Evolutionary conservation across 2,888 invertebrate species (phyloP).

Genomic region (Plutella xylostella): DNA sequence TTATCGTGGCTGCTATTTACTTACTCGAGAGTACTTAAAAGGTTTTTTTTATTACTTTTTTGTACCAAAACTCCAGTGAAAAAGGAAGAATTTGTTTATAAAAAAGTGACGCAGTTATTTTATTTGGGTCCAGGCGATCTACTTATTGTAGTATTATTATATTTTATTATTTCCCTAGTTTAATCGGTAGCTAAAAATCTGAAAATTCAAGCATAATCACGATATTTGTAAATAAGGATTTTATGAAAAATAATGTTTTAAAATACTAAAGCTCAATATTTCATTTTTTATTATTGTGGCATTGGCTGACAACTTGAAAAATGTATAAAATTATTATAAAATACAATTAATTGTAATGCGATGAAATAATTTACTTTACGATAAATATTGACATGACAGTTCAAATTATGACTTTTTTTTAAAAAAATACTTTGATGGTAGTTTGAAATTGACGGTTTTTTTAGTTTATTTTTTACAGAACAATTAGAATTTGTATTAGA

Average conservation of each 20-base stretch:
- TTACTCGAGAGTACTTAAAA: slow-evolving; percentile 43
- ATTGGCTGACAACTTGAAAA: neutral
- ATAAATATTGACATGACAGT: neutral
- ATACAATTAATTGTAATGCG: neutral
- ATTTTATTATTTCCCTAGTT: slow-evolving; percentile 20
- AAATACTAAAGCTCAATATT: slow-evolving; percentile 27
- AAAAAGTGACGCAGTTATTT: slow-evolving; percentile 13
- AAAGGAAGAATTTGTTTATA: slow-evolving; percentile 3
- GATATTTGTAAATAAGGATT: slow-evolving; percentile 24
- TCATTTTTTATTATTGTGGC: slow-evolving; percentile 19
- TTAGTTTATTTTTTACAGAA: slow-evolving; percentile 12
- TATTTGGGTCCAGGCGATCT: slow-evolving; percentile 20
- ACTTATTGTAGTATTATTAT: slow-evolving; percentile 24
- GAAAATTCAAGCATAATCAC: slow-evolving; percentile 11
- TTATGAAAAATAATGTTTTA: slow-evolving; percentile 7
- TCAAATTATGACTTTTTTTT: neutral
- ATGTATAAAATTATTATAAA: neutral
- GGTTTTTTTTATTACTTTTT: slow-evolving; percentile 19
- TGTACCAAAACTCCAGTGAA: slow-evolving; percentile 39
- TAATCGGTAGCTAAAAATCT: slow-evolving; percentile 23
- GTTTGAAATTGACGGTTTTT: slow-evolving; percentile 2
- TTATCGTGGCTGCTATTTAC: slow-evolving; percentile 40
- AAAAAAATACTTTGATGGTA: neutral
- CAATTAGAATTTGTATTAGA: slow-evolving; percentile 47
- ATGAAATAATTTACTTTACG: neutral